These are phyloP conservation scores for Sipunculus nudus DNA, from an alignment of 2,888 invertebrate species.

Conservation along the genomic window DNA sequence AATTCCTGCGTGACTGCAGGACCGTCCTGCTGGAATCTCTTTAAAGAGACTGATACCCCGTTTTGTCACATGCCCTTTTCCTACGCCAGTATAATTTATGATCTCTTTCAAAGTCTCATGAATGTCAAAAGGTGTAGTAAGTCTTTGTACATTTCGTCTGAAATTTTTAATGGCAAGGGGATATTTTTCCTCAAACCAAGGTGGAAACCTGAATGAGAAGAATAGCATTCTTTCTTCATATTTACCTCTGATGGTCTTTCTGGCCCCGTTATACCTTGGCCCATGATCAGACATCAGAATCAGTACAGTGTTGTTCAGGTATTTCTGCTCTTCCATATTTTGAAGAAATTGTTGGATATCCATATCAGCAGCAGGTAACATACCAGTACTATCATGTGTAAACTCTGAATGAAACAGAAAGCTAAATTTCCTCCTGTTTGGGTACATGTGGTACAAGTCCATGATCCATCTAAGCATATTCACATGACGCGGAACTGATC, in stretches of 20 bases:
- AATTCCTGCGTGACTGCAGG: conserved; percentile 87
- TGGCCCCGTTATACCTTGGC: conserved; percentile 78
- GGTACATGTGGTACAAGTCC: conserved; percentile 73
- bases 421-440: conserved; percentile 78
- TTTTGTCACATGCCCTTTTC: conserved; percentile 27
- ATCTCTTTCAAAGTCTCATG: conserved; percentile 81
- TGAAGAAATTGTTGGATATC: conserved; percentile 73
- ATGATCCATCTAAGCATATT: conserved; percentile 66
- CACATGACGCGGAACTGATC: conserved; percentile 76
- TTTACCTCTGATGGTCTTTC: conserved; percentile 89
- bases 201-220: conserved; percentile 82
- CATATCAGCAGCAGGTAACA: conserved; percentile 80
- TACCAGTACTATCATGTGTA: conserved; percentile 85
- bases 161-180: conserved; percentile 72
- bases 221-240: conserved; percentile 90
- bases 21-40: conserved; percentile 74
- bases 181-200: conserved; percentile 73
- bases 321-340: conserved; percentile 71
- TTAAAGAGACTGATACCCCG: conserved; percentile 60
- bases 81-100: conserved; percentile 68
- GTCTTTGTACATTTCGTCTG: conserved; percentile 74
- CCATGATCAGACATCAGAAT: conserved; percentile 95
- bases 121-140: conserved; percentile 90
- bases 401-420: conserved; percentile 91
- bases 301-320: conserved; percentile 82